These are phyloP conservation scores for Scaeva pyrastri DNA, from an alignment of 2,888 invertebrate species.

Conservation along the genomic window DNA sequence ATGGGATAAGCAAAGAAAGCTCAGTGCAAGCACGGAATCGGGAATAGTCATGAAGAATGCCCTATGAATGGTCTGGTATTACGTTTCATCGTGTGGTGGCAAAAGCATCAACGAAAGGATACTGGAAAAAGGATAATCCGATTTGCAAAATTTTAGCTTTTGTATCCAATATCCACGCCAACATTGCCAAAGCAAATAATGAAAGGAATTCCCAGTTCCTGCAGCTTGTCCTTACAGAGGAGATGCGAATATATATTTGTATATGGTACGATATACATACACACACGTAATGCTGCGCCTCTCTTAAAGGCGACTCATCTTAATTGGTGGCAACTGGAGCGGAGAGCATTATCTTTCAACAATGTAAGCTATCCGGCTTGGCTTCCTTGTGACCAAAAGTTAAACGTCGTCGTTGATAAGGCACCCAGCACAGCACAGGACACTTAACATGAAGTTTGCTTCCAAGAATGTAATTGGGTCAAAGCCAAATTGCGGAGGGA, in stretches of 20 bases:
- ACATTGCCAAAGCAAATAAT: slow-evolving; percentile 40
- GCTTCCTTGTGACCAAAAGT: slow-evolving; percentile 58
- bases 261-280: not conserved
- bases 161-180: slow-evolving; percentile 35
- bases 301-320: slow-evolving; percentile 45
- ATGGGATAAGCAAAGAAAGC: slow-evolving; percentile 30
- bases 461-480: slow-evolving; percentile 61
- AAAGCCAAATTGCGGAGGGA: slow-evolving; percentile 45
- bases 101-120: slow-evolving; percentile 49
- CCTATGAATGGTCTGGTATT: slow-evolving; percentile 59
- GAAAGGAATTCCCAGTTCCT: slow-evolving; percentile 39
- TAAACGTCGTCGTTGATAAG: slow-evolving; percentile 69
- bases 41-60: slow-evolving; percentile 44
- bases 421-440: slow-evolving; percentile 52
- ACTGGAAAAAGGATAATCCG: slow-evolving; percentile 64
- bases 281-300: not conserved
- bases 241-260: too few species aligned
- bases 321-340: slow-evolving; percentile 71
- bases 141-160: slow-evolving; percentile 71
- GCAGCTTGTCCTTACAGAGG: not conserved
- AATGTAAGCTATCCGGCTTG: slow-evolving; percentile 45
- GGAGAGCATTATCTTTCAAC: slow-evolving; percentile 62
- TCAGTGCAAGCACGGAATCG: slow-evolving; percentile 12
- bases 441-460: slow-evolving; percentile 63
- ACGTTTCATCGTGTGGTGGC: slow-evolving; percentile 56